Percentiles rank a stretch among this genome's conserved stretches.
These are phyloP conservation scores for Diplolepis rosae DNA, from an alignment of 2,888 invertebrate species.

Conservation along the genomic window DNA sequence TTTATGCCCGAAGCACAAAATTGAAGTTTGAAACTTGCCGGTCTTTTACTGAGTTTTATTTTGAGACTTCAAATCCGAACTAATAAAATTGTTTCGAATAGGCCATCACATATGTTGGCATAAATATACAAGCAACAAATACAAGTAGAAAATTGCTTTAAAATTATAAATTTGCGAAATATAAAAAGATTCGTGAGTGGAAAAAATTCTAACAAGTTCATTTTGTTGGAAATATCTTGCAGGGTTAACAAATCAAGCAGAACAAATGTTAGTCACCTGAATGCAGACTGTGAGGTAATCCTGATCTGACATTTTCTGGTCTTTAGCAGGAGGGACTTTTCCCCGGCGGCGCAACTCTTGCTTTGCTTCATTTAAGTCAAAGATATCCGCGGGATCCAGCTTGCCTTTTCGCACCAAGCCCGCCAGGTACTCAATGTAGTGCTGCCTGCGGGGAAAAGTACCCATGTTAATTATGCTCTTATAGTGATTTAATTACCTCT, in stretches of 20 bases:
- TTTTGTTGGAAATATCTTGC: no score
- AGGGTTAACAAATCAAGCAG: background rate
- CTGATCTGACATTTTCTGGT: slow-evolving; percentile 87
- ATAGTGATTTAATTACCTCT: slow-evolving; percentile 72
- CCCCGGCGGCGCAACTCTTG: slow-evolving; percentile 91
- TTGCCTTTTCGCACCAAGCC: slow-evolving; percentile 86
- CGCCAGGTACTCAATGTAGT: slow-evolving; percentile 97
- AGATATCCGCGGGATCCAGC: slow-evolving; percentile 92
- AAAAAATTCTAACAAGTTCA: no score
- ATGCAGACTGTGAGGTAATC: slow-evolving; percentile 89
- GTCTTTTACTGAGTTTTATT: no score
- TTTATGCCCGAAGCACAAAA: no score
- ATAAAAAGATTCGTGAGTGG: no score
- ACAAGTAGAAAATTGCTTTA: no score
- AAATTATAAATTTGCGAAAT: no score
- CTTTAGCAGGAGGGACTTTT: slow-evolving; percentile 87
- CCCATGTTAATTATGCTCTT: slow-evolving; percentile 63
- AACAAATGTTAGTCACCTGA: slow-evolving; percentile 79
- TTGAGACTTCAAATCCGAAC: no score
- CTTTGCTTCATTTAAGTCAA: slow-evolving; percentile 90
- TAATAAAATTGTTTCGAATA: no score
- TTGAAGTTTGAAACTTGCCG: no score
- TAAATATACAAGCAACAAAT: no score
- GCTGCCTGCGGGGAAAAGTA: slow-evolving; percentile 82
- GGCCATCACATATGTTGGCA: no score